These are phyloP conservation scores for Sinopyrophorus schimmeli DNA, from an alignment of 2,888 invertebrate species.

Conservation along the genomic window DNA sequence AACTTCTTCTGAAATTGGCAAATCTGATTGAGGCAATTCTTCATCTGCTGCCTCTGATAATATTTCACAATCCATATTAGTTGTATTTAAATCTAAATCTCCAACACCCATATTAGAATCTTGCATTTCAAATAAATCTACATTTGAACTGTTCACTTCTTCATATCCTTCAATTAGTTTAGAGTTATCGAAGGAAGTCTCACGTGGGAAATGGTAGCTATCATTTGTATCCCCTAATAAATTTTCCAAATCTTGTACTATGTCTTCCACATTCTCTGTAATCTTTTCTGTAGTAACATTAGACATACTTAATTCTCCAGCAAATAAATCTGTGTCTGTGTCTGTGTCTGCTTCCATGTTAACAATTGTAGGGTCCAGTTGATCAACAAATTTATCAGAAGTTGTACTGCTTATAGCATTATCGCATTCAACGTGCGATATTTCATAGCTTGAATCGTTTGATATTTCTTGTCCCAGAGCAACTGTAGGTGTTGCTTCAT, in stretches of 20 bases:
- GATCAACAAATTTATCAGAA: constrained; percentile 20
- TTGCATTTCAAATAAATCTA: constrained; percentile 1
- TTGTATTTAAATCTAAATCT: background rate
- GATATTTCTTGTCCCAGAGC: background rate
- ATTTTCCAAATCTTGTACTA: constrained; percentile 54
- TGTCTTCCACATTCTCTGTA: constrained; percentile 53
- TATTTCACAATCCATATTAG: background rate
- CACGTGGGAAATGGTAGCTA: constrained; percentile 11
- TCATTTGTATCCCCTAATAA: constrained; percentile 44
- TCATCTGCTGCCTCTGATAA: background rate
- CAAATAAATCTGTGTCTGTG: constrained; percentile 34
- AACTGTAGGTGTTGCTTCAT: constrained; percentile 15
- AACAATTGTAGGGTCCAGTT: constrained; percentile 1
- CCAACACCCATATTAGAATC: background rate
- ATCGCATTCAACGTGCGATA: constrained; percentile 30
- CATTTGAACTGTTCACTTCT: constrained; percentile 19
- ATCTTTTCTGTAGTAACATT: constrained; percentile 45
- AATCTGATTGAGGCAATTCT: background rate
- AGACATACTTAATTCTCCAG: constrained; percentile 44
- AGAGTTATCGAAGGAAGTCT: constrained; percentile 3
- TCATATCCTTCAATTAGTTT: constrained; percentile 1
- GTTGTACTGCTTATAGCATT: constrained; percentile 54
- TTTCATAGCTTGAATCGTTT: background rate
- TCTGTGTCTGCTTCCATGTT: constrained; percentile 11
- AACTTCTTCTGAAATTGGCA: background rate